Evolutionary conservation across 64 coral and sea anemone genomes (phyloP).

Genomic region (Catalaphyllia jardinei): DNA sequence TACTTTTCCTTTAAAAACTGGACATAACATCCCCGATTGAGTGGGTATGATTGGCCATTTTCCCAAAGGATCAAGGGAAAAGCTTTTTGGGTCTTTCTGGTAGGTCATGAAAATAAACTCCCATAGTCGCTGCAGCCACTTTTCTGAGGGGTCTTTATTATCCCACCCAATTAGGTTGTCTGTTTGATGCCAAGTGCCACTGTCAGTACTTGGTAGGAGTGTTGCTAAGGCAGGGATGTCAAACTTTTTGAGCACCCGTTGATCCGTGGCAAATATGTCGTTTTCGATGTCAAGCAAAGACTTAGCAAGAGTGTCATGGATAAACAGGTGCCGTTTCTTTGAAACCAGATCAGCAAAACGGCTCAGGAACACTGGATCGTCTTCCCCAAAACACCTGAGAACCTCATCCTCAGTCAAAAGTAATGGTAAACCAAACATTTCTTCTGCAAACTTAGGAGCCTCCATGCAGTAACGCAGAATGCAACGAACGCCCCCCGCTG

Average conservation of each 20-base stretch:
- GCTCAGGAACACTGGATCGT: slow-evolving; percentile 59
- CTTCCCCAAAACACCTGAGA: slow-evolving; percentile 51
- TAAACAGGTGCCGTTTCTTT: not conserved
- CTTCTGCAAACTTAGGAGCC: slow-evolving; percentile 48
- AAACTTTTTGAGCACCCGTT: slow-evolving; percentile 50
- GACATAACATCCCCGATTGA: slow-evolving; percentile 25
- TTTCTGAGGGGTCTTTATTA: not conserved
- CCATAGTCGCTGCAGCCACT: slow-evolving; percentile 76
- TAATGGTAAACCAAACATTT: slow-evolving; percentile 75
- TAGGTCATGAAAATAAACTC: slow-evolving; percentile 36
- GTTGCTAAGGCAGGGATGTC: slow-evolving; percentile 39
- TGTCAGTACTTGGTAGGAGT: slow-evolving; percentile 15
- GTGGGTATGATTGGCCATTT: slow-evolving; percentile 91
- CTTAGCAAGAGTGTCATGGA: not conserved
- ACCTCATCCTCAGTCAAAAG: slow-evolving; percentile 61
- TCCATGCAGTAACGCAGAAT: slow-evolving; percentile 72
- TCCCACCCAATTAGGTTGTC: slow-evolving; percentile 66
- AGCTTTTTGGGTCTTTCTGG: not conserved
- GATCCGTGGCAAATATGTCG: slow-evolving; percentile 1
- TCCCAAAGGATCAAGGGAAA: slow-evolving; percentile 57
- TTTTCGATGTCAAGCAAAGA: not conserved
- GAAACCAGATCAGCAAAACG: slow-evolving; percentile 57
- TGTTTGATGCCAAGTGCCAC: slow-evolving; percentile 21
- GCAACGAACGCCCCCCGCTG: not conserved
- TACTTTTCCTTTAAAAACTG: slow-evolving; percentile 72